A percentile compares a stretch with the other conserved stretches of the same genome.
Conservation (phyloP, 2,888 invertebrate species). For the Carcina quercana region DNA sequence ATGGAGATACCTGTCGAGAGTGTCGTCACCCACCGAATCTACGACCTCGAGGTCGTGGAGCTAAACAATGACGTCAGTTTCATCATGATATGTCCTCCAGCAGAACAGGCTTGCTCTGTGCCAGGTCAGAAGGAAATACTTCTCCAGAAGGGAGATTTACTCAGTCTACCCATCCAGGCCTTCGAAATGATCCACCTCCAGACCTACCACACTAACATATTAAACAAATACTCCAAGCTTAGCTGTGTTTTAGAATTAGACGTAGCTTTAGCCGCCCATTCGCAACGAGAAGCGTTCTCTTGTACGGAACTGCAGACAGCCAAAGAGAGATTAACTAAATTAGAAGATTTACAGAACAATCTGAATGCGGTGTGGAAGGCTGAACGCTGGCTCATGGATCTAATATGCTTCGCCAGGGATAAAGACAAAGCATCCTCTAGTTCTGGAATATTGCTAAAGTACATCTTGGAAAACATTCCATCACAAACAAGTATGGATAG, state of each 20-base stretch:
- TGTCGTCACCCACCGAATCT: constrained; percentile 85
- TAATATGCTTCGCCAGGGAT: constrained; percentile 95
- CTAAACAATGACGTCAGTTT: constrained; percentile 93
- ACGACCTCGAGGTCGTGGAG: constrained; percentile 95
- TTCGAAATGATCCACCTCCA: constrained; percentile 96
- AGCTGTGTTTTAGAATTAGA: constrained; percentile 96
- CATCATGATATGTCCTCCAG: constrained; percentile 92
- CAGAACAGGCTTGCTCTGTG: constrained; percentile 93
- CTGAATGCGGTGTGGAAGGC: constrained; percentile 95
- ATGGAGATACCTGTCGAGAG: constrained; percentile 85
- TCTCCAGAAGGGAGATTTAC: constrained; percentile 87
- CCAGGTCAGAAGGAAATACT: constrained; percentile 91
- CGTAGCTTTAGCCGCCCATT: constrained; percentile 92
- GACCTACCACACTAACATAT: constrained; percentile 93
- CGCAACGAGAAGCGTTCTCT: constrained; percentile 96
- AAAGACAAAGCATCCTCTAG: constrained; percentile 58
- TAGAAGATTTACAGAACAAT: constrained; percentile 89
- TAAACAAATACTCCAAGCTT: constrained; percentile 92
- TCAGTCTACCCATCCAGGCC: constrained; percentile 93
- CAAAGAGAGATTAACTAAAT: constrained; percentile 86
- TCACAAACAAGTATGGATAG: constrained; percentile 38
- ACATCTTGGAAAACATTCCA: constrained; percentile 51
- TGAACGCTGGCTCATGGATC: constrained; percentile 96
- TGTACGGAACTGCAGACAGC: constrained; percentile 89
- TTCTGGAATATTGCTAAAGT: constrained; percentile 65